Conservation (phyloP, 2,888 invertebrate species). For the Cryptops parisi region DNA sequence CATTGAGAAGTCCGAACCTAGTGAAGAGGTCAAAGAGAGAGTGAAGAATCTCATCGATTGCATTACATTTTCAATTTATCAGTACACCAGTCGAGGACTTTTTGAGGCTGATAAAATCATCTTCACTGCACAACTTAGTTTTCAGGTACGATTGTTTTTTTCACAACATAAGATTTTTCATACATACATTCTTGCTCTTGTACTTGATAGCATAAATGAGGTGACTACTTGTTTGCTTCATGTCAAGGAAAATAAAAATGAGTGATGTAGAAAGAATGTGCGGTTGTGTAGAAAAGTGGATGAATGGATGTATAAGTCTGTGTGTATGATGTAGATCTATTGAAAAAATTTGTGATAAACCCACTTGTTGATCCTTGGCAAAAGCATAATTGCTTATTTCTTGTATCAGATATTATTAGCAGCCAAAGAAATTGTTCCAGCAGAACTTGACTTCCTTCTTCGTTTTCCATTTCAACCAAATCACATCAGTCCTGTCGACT, state of each 20-base stretch:
- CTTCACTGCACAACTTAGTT: conserved; percentile 91
- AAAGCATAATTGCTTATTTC: not conserved
- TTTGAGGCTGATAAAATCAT: conserved; percentile 95
- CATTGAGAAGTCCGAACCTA: conserved; percentile 70
- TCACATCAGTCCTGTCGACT: conserved; percentile 87
- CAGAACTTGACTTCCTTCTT: conserved; percentile 80
- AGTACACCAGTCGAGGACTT: conserved; percentile 83
- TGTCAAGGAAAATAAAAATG: no score
- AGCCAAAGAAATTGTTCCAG: conserved; percentile 66
- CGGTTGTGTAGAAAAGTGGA: no score
- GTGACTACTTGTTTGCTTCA: no score
- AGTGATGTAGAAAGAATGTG: no score
- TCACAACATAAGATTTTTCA: no score
- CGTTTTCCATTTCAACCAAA: conserved; percentile 85
- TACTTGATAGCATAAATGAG: no score
- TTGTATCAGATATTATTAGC: not conserved
- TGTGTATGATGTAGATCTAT: no score
- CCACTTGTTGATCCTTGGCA: no score
- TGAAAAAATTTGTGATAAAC: no score
- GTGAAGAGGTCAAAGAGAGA: conserved; percentile 58
- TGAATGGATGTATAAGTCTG: no score
- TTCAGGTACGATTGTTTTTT: no score
- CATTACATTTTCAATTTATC: conserved; percentile 85
- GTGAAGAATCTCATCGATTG: conserved; percentile 84
- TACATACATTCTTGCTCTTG: no score